A percentile compares a stretch with the other conserved stretches of the same genome.
phyloP scores from a whole-genome alignment of 1,140 invertebrate species.

The Papilio polyxenes region DNA sequence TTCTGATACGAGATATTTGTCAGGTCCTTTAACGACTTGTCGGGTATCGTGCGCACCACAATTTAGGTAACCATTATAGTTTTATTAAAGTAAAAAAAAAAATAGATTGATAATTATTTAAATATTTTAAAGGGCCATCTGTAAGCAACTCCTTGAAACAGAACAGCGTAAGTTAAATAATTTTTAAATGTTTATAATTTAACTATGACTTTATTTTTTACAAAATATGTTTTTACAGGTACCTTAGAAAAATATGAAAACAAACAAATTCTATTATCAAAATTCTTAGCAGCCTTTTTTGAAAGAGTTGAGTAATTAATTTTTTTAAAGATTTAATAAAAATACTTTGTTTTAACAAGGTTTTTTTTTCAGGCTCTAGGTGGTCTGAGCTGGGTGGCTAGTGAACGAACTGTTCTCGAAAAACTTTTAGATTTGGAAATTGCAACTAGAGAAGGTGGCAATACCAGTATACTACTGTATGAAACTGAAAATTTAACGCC shows the following conservation, averaged over 20 bases:
- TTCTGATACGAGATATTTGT: conserved; percentile 54
- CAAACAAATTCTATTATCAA: conserved; percentile 57
- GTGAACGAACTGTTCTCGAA: conserved; percentile 63
- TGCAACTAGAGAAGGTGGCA: conserved; percentile 59
- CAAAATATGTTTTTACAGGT: conserved; percentile 43
- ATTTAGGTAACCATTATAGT: conserved; percentile 54
- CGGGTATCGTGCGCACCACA: conserved; percentile 64
- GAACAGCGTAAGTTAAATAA: conserved; percentile 45
- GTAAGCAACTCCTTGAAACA: conserved; percentile 57
- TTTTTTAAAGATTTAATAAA: not conserved
- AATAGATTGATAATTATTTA: conserved; percentile 8
- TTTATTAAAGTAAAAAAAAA: not conserved
- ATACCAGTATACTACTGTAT: conserved; percentile 66
- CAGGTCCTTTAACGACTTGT: conserved; percentile 59
- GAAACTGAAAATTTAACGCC: conserved; percentile 57
- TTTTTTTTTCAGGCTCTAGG: conserved; percentile 63
- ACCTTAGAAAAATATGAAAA: conserved; percentile 47
- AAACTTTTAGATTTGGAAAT: conserved; percentile 65
- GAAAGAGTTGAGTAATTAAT: conserved; percentile 60
- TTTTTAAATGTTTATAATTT: conserved; percentile 8
- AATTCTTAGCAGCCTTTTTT: conserved; percentile 71
- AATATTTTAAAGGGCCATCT: conserved; percentile 57
- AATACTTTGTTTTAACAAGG: not conserved
- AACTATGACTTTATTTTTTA: too few relatives aligned
- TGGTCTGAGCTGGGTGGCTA: conserved; percentile 71